These are phyloP conservation scores for Talpa occidentalis DNA, from an alignment of 2,113 vertebrate genomes.

Conservation along the genomic window DNA sequence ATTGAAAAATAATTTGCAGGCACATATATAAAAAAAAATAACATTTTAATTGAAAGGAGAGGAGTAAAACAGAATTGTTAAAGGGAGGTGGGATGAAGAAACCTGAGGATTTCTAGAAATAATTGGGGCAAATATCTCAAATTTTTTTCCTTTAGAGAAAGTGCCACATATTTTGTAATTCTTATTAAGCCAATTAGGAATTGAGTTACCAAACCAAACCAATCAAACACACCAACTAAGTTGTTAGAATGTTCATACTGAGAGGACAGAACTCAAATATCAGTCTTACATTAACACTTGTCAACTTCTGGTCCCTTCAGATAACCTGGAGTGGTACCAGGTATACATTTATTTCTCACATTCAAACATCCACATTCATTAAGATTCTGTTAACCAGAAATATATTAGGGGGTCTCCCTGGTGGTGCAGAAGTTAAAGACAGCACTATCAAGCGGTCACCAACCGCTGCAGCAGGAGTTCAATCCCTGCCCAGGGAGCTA, in stretches of 20 bases:
- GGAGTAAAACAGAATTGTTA: not conserved
- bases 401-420: too few relatives aligned
- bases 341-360: not conserved
- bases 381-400: not conserved
- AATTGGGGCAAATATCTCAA: not conserved
- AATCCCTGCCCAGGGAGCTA: too few relatives aligned
- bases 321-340: not conserved
- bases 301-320: not conserved
- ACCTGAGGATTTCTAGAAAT: not conserved
- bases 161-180: not conserved
- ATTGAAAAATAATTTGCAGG: conserved; percentile 12
- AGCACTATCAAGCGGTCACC: too few relatives aligned
- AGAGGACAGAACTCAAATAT: not conserved
- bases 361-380: not conserved
- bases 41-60: not conserved
- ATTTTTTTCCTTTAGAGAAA: not conserved
- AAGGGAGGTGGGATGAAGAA: not conserved
- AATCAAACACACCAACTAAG: too few relatives aligned
- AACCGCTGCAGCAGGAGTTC: too few relatives aligned
- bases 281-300: not conserved
- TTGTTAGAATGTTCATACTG: too few relatives aligned
- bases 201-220: not conserved
- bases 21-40: not conserved
- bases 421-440: too few relatives aligned
- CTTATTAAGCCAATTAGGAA: not conserved